Percentiles rank a stretch among this genome's conserved stretches.
These are phyloP conservation scores for Gastrophryne carolinensis DNA, from an alignment of 2,797 vertebrate genomes.

Conservation along the genomic window DNA sequence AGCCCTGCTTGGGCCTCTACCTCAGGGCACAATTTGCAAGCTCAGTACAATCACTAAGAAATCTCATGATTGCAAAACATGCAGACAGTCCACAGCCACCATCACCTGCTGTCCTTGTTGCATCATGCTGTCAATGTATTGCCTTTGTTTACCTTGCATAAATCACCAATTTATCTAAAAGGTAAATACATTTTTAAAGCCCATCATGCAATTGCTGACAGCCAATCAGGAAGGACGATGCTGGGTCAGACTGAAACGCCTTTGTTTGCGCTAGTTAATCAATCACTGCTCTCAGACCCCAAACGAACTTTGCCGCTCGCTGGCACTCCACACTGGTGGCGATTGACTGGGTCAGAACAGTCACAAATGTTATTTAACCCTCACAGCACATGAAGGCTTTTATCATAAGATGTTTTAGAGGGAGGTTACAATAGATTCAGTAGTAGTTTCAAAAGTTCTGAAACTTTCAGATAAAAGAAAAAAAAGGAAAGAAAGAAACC, in stretches of 20 bases:
- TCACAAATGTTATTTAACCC: not conserved
- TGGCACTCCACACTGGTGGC: not conserved
- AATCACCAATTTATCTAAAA: not conserved
- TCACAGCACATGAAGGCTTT: not conserved
- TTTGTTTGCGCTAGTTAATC: conserved; percentile 53
- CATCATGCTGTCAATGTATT: not conserved
- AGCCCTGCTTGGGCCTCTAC: too few species aligned
- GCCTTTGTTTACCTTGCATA: not conserved
- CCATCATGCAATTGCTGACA: not conserved
- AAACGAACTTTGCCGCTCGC: not conserved
- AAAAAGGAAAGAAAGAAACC: too few species aligned
- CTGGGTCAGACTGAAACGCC: conserved; percentile 53
- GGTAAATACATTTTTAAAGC: not conserved
- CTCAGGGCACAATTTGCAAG: not conserved
- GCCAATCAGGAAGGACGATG: conserved; percentile 49
- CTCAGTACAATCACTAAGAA: too few species aligned
- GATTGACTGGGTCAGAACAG: not conserved
- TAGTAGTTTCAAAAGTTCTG: too few species aligned
- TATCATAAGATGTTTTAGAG: too few species aligned
- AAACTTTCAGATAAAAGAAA: too few species aligned
- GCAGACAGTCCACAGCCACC: too few species aligned
- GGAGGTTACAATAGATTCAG: too few species aligned
- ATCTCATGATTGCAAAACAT: too few species aligned
- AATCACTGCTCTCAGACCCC: conserved; percentile 45
- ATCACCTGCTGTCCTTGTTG: not conserved